A percentile compares a stretch with the other conserved stretches of the same genome.
Conservation (phyloP, 2,113 vertebrate species). For the Athene noctua region DNA sequence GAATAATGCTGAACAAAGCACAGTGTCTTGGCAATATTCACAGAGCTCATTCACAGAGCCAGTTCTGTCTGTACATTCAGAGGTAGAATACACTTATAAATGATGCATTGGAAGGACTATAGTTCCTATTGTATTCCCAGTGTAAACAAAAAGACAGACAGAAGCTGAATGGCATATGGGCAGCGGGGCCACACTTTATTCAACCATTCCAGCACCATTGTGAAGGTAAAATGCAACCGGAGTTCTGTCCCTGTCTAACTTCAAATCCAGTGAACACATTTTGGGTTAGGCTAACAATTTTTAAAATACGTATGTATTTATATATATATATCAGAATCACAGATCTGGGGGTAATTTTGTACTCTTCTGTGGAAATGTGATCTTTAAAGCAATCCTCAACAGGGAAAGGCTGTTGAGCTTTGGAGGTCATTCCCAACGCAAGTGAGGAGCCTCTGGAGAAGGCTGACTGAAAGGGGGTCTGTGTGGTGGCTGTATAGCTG, state of each 20-base stretch:
- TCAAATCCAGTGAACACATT: conserved; percentile 35
- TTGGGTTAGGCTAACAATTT: conserved; percentile 7
- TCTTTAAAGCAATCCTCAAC: background rate
- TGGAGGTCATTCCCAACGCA: background rate
- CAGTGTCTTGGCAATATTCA: conserved; percentile 94
- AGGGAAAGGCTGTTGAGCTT: background rate
- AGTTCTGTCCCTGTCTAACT: conserved; percentile 46
- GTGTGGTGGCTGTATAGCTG: background rate
- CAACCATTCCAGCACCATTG: conserved; percentile 76
- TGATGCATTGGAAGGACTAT: conserved; percentile 88
- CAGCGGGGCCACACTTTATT: conserved; percentile 82
- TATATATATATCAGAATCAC: background rate
- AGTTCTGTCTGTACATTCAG: conserved; percentile 86
- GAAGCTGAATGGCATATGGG: conserved; percentile 88
- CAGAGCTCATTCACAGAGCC: conserved; percentile 89
- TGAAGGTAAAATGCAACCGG: conserved; percentile 67
- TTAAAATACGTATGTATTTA: background rate
- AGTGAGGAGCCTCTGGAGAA: background rate
- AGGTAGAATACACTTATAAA: conserved; percentile 92
- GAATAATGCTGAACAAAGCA: conserved; percentile 93
- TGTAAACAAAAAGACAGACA: conserved; percentile 95
- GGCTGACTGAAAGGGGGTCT: background rate
- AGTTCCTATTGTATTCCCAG: conserved; percentile 89
- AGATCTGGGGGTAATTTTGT: background rate
- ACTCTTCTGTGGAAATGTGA: background rate